Conservation (phyloP, 1,140 invertebrate species). For the Drosophila rhopaloa region DNA sequence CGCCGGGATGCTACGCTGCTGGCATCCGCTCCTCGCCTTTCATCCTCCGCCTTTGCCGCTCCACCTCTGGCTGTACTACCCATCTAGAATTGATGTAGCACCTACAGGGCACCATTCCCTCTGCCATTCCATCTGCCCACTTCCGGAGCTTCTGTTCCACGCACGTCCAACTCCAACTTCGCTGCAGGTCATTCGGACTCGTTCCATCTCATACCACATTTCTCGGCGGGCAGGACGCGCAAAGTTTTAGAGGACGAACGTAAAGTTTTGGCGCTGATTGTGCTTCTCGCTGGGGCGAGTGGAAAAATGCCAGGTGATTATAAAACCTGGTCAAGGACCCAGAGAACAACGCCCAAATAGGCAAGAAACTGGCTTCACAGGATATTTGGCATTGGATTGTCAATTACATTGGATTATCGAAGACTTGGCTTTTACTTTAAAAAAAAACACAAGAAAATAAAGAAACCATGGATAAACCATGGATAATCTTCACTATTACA, state of each 20-base stretch:
- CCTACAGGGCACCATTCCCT: constrained; percentile 53
- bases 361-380: too few species aligned
- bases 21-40: constrained; percentile 28
- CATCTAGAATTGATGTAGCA: constrained; percentile 81
- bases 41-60: constrained; percentile 17
- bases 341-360: not conserved
- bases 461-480: too few species aligned
- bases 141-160: constrained; percentile 27
- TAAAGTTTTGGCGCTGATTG: constrained; percentile 76
- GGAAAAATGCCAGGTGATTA: constrained; percentile 40
- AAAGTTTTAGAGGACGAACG: constrained; percentile 75
- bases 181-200: constrained; percentile 68
- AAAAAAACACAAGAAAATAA: too few species aligned
- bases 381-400: too few species aligned
- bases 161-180: constrained; percentile 58
- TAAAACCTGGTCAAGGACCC: constrained; percentile 47
- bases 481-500: too few species aligned
- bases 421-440: too few species aligned
- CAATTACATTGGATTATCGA: too few species aligned
- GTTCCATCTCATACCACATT: constrained; percentile 18
- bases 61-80: constrained; percentile 43
- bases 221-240: constrained; percentile 47
- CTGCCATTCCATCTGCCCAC: constrained; percentile 4
- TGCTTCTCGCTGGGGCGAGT: constrained; percentile 31
- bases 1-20: constrained; percentile 48